Percentiles rank a stretch among this genome's conserved stretches.
Evolutionary conservation across 2,888 invertebrate species (phyloP).

Genomic region (Pheosia tremula): DNA sequence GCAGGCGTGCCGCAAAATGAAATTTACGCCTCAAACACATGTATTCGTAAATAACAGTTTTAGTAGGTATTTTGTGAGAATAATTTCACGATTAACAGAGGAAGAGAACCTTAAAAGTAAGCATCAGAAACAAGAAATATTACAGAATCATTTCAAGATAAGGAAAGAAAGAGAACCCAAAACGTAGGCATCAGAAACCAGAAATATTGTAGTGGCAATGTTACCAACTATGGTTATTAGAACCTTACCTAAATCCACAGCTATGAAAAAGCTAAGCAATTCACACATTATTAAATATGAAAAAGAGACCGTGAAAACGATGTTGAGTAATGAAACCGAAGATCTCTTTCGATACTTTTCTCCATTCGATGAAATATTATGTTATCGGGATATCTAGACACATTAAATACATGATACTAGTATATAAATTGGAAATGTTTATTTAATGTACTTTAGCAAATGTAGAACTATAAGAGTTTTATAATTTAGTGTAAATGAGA

Average conservation of each 20-base stretch:
- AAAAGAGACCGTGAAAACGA: not conserved
- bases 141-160: too few species aligned
- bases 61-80: too few species aligned
- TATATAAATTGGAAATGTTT: not conserved
- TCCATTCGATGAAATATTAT: conserved; percentile 13
- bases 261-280: not conserved
- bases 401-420: conserved; percentile 3
- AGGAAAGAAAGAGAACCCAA: not conserved
- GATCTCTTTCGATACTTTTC: conserved; percentile 8
- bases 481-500: too few species aligned
- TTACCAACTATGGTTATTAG: not conserved
- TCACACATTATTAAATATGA: not conserved
- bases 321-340: conserved; percentile 14
- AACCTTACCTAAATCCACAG: not conserved
- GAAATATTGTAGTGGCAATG: too few species aligned
- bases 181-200: too few species aligned
- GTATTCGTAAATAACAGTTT: too few species aligned
- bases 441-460: not conserved
- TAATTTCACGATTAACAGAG: too few species aligned
- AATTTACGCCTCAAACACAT: too few species aligned
- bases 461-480: not conserved
- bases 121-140: too few species aligned
- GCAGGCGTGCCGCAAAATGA: too few species aligned
- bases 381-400: not conserved
- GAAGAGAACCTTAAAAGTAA: too few species aligned